Conservation (phyloP, 2,113 vertebrate species). For the Deroptyus accipitrinus region DNA sequence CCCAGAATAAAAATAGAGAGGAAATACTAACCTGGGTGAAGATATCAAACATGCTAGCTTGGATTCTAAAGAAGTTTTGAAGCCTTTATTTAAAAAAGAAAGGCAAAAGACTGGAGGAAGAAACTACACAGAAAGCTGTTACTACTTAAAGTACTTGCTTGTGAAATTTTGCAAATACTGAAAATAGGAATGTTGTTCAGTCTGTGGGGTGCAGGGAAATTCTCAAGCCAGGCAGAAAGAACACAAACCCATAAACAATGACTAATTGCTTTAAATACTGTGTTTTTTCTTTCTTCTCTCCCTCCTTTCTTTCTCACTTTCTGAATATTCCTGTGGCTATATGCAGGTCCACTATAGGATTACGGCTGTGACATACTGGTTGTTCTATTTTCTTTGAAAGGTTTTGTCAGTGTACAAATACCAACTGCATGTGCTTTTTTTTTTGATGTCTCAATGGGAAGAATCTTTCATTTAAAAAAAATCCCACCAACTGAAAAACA, state of each 20-base stretch:
- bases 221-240: neutral
- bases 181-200: neutral
- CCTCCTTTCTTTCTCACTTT: neutral
- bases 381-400: neutral
- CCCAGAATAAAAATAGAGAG: neutral
- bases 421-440: rapidly evolving
- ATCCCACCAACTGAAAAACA: neutral
- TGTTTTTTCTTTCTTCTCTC: neutral
- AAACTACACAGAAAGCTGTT: neutral
- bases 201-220: neutral
- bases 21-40: neutral
- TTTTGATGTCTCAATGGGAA: neutral
- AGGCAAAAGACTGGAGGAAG: neutral
- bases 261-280: neutral
- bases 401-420: neutral
- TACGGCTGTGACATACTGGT: neutral
- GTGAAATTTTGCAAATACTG: neutral
- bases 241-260: neutral
- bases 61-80: neutral
- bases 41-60: neutral
- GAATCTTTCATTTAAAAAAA: neutral
- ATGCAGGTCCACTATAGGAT: neutral
- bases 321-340: neutral
- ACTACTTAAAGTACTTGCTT: neutral
- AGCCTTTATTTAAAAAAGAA: neutral